Base-by-base conservation (phyloP, 2,888 invertebrate species). In the Nomada goodeniana region DNA sequence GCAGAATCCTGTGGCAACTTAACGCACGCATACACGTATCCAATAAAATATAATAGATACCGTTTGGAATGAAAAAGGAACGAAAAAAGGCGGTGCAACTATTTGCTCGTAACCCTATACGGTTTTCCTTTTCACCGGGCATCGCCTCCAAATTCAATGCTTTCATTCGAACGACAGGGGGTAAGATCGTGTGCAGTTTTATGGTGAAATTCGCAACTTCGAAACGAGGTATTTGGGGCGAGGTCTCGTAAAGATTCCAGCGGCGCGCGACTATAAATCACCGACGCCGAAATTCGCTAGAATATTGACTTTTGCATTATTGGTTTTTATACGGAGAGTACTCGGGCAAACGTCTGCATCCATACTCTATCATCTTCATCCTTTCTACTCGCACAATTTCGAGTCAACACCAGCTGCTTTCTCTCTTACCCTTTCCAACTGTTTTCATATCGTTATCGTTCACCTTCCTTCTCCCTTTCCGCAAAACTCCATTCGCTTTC, bases 241-340 rank as follows among this genome's bases (percentile, higher is more conserved):
- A 47, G 20, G 52, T 69, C 72, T 80, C 76, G 80, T 80, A 83
- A 82, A 77, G 77, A 78, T 85, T 81, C 76, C 53, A 53, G n/a
- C 29, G 57, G 65, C 29, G 69, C 72, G 20, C 36, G 67, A 13
- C 78, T 69, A 85, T 86, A 87, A 87, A 87, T 87, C 87, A 83
- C 76, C 67, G 76, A 42, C 60, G 61, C 67, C 82, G 78, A 83
- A 85, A 80, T 86, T 85, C 78, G 80, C 80, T 78, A 76, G 83
- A 86, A 87, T 87, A 86, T 87, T 86, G 87, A 86, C 85, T 87
- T 82, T 80, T 78, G 85, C 87, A 85, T 87, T 87, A 87, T 87
- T 87, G 86, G 82, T 86, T 86, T 87, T 85, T 86, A 82, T 82
- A 52, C 69, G 52, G 70, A 53, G 82, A 76, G 70, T 83, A 73